These are phyloP conservation scores for Sarcophilus harrisii DNA, from an alignment of 2,797 vertebrate genomes.

Conservation along the genomic window DNA sequence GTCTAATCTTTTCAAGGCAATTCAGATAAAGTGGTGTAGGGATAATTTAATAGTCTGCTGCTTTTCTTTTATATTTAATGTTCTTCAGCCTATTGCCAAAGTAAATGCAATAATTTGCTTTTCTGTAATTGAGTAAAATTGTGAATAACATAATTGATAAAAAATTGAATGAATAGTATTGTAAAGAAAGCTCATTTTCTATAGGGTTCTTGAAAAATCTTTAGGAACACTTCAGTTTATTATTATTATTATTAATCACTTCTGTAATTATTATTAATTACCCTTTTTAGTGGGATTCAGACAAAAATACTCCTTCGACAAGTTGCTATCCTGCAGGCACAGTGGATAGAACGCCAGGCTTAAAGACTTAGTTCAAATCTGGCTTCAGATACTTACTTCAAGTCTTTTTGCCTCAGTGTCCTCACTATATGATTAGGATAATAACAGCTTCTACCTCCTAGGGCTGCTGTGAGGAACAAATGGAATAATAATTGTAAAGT, in stretches of 20 bases:
- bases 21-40: background rate
- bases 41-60: background rate
- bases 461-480: background rate
- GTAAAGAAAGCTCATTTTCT: background rate
- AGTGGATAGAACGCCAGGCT: background rate
- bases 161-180: background rate
- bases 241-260: background rate
- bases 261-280: background rate
- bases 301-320: background rate
- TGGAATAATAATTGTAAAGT: background rate
- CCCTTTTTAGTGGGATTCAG: background rate
- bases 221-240: background rate
- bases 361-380: background rate
- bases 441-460: background rate
- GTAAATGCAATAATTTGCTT: background rate
- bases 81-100: background rate
- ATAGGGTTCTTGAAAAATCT: background rate
- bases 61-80: background rate
- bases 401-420: background rate
- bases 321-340: background rate
- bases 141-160: background rate
- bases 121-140: background rate
- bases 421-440: background rate
- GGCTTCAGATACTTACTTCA: background rate
- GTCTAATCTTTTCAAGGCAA: background rate